These are phyloP conservation scores for Antechinus stuartii DNA, from an alignment of 2,113 vertebrate species.

Conservation along the genomic window DNA sequence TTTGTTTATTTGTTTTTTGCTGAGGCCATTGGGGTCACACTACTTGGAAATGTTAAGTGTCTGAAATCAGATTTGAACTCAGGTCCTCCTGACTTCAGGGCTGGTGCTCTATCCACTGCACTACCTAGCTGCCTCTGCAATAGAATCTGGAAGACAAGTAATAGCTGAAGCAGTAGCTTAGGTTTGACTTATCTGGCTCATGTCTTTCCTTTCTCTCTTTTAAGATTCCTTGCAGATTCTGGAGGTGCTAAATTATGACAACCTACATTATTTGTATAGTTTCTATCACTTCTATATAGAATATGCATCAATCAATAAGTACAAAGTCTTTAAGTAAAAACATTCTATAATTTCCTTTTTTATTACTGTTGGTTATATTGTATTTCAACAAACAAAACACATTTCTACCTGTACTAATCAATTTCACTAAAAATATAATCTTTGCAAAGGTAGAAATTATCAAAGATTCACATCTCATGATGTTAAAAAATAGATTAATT, in stretches of 20 bases:
- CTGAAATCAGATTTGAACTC: too few species aligned
- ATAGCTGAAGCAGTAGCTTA: not conserved
- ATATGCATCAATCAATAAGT: not conserved
- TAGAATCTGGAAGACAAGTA: not conserved
- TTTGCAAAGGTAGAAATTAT: not conserved
- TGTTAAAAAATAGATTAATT: slow-evolving; percentile 3
- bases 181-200: not conserved
- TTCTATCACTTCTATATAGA: not conserved
- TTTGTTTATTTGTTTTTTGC: too few species aligned
- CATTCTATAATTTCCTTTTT: not conserved
- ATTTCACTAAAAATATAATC: not conserved
- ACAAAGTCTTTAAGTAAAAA: not conserved
- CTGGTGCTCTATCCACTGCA: too few species aligned
- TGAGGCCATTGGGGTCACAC: too few species aligned
- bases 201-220: not conserved
- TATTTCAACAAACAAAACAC: not conserved
- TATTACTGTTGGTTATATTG: not conserved
- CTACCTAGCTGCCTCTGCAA: too few species aligned
- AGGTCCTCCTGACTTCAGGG: too few species aligned
- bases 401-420: not conserved
- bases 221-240: not conserved
- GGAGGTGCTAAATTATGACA: not conserved
- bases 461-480: not conserved
- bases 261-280: not conserved
- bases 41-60: too few species aligned